Evolutionary conservation across 2,113 vertebrate genomes (phyloP), one percentile per base, ranked within the genome.

Genomic region (Colinus virginianus): DNA sequence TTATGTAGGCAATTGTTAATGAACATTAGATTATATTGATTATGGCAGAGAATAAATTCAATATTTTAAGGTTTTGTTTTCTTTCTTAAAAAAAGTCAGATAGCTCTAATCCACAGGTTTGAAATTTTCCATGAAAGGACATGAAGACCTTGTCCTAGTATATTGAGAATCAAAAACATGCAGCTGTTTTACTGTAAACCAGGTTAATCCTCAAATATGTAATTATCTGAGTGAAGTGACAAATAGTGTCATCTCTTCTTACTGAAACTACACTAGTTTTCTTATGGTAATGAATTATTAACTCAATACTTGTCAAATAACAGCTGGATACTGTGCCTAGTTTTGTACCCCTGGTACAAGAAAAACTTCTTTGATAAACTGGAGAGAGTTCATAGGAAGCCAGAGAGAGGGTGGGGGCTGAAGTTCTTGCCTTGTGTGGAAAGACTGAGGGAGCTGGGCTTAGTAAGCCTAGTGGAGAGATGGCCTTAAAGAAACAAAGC

Each of bases 351-450:
- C 30, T 28, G 30, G 13, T 15, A 32, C 9, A 61, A 20, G 13
- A 61, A 78, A 67, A 12, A 20, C 32, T 42, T 63, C 32, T 42
- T 63, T 36, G 20, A 36, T 32, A 70, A n/a, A 62, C 14, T 22
- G 9, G 48, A 48, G 7, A 30, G 5, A 32, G 23, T 63, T 62
- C 15, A 69, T 40, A 30, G 23, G 17, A 38, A 3, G 30, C 5
- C 20, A 61, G 16, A 1, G 2, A 53, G 28, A 13, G 5, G 9
- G 8, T 22, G 3, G 7, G 2, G 19, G 3, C 36, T 30, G 36
- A 4, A 76, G 16, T 8, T 51, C 32, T 64, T 64, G 36, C 58
- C 26, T 43, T 76, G 26, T 51, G 28, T 46, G 8, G 3, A 63
- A 22, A 38, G 6, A 10, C 11, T 76, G 13, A 13, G 13, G 12